Conservation (phyloP, 2,888 invertebrate genomes). For the Eupithecia dodoneata region DNA sequence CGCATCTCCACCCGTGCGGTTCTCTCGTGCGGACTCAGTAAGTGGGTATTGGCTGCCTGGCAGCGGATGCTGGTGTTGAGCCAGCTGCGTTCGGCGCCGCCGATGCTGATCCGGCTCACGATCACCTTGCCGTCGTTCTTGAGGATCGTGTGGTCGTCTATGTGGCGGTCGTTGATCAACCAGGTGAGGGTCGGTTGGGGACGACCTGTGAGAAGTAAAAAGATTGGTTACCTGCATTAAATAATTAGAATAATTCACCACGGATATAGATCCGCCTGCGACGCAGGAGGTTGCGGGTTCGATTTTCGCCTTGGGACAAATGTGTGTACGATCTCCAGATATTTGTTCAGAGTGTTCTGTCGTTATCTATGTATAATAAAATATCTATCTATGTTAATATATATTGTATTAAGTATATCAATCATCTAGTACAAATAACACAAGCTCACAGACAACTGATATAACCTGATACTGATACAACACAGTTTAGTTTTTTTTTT, state of each 20-base stretch:
- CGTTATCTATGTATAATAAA: too few relatives aligned
- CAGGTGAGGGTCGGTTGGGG: conserved; percentile 91
- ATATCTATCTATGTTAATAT: too few relatives aligned
- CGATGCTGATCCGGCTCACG: conserved; percentile 90
- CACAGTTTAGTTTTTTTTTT: too few relatives aligned
- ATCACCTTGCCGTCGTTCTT: conserved; percentile 88
- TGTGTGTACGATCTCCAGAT: too few relatives aligned
- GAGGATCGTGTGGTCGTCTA: conserved; percentile 88
- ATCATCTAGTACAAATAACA: too few relatives aligned
- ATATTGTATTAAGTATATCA: too few relatives aligned
- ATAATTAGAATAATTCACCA: background rate
- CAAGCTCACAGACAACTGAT: too few relatives aligned
- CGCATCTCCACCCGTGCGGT: conserved; percentile 92
- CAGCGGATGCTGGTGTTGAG: conserved; percentile 93
- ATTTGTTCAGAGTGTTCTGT: too few relatives aligned
- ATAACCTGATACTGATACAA: too few relatives aligned
- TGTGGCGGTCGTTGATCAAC: conserved; percentile 89
- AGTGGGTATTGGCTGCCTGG: conserved; percentile 92
- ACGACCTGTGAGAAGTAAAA: conserved; percentile 83
- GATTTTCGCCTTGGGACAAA: too few relatives aligned
- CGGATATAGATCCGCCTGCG: too few relatives aligned
- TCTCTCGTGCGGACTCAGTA: conserved; percentile 91
- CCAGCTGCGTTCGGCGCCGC: conserved; percentile 89
- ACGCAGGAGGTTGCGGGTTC: too few relatives aligned
- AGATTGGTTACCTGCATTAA: background rate